These are phyloP conservation scores for Graptemys geographica DNA, from an alignment of 2,797 vertebrate genomes.

Conservation along the genomic window DNA sequence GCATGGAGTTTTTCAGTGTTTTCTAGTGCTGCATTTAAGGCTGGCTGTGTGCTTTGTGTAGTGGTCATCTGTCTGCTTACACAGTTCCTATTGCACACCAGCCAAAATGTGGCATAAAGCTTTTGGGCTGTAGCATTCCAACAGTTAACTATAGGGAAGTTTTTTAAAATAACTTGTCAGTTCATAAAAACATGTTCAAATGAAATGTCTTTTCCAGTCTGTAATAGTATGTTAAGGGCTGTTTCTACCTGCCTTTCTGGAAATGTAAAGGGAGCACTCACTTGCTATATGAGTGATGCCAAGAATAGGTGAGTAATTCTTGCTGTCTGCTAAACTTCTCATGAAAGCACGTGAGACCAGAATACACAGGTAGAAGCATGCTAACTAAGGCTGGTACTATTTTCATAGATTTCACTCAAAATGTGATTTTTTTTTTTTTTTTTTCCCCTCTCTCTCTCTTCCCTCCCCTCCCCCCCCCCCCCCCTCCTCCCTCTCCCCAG, in stretches of 20 bases:
- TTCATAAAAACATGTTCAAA: not conserved
- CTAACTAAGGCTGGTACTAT: not conserved
- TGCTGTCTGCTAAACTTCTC: accelerated
- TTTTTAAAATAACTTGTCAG: not conserved
- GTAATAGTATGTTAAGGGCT: not conserved
- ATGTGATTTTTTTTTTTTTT: not conserved
- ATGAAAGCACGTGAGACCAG: accelerated
- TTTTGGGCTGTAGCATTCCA: not conserved
- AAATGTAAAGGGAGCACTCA: accelerated
- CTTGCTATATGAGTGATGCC: accelerated
- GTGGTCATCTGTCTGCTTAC: not conserved
- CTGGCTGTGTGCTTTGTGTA: not conserved
- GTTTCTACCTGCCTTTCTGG: not conserved
- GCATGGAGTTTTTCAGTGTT: not conserved
- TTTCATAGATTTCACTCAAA: not conserved
- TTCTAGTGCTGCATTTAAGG: not conserved
- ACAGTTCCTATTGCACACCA: conserved; percentile 1
- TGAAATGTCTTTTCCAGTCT: not conserved
- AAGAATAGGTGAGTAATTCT: not conserved
- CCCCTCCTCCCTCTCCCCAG: not conserved
- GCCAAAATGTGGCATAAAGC: not conserved
- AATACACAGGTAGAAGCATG: not conserved
- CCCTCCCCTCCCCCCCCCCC: too few species aligned
- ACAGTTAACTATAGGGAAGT: not conserved
- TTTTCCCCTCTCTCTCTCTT: too few species aligned